These are phyloP conservation scores for Crotalus tigris DNA, from an alignment of 2,113 vertebrate genomes.

Conservation along the genomic window DNA sequence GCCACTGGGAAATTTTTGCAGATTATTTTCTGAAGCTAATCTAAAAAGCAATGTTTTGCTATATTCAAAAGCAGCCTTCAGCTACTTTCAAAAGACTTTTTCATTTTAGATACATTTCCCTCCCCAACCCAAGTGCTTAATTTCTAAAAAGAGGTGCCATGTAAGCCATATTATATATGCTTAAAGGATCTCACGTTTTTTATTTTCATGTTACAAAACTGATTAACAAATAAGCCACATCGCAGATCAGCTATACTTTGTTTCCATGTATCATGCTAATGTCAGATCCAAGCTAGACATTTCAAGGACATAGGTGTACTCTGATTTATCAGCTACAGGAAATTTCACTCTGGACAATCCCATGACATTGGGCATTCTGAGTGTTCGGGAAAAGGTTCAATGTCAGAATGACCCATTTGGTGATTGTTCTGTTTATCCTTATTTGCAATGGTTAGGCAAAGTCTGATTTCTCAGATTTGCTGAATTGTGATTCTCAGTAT, in stretches of 20 bases:
- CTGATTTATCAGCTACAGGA: not conserved
- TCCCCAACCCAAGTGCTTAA: not conserved
- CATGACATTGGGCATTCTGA: not conserved
- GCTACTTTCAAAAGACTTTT: not conserved
- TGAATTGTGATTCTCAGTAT: not conserved
- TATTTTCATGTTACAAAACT: not conserved
- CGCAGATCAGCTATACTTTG: not conserved
- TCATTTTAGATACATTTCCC: constrained; percentile 5
- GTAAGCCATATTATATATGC: not conserved
- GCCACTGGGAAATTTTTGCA: constrained; percentile 30
- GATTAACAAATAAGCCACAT: not conserved
- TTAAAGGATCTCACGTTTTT: not conserved
- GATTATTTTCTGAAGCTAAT: constrained; percentile 14
- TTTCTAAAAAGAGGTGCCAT: not conserved
- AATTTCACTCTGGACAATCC: not conserved
- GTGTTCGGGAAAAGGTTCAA: not conserved
- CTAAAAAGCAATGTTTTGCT: constrained; percentile 25
- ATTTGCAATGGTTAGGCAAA: not conserved
- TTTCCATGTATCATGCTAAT: not conserved
- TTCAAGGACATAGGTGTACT: not conserved
- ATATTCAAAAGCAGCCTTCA: not conserved
- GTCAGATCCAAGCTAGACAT: not conserved
- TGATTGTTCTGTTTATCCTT: not conserved
- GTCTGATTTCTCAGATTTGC: not conserved
- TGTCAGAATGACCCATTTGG: not conserved